Evolutionary conservation across 2,888 invertebrate species (phyloP).

Genomic region (Euplagia quadripunctaria): DNA sequence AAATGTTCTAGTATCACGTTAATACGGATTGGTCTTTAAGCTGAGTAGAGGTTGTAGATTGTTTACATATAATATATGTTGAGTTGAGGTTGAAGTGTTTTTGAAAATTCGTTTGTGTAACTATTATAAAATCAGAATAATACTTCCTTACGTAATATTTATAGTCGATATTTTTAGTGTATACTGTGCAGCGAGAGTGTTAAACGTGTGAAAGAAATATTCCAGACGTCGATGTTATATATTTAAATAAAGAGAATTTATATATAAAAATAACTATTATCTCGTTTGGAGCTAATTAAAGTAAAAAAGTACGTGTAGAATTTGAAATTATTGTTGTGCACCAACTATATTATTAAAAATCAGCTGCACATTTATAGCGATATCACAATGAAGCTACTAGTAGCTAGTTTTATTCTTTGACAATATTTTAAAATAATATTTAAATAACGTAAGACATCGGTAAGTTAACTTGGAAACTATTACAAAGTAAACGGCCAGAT

Average conservation of each 20-base stretch:
- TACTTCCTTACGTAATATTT: background rate
- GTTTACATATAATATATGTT: background rate
- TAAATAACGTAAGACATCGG: background rate
- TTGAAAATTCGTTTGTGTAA: background rate
- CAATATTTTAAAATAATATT: background rate
- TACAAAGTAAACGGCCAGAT: background rate
- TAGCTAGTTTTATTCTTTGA: too few species aligned
- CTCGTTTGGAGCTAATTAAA: background rate
- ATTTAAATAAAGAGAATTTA: background rate
- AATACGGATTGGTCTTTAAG: background rate
- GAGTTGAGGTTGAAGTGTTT: background rate
- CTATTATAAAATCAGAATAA: background rate
- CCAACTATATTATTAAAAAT: too few species aligned
- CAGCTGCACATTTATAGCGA: too few species aligned
- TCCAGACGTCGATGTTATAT: background rate
- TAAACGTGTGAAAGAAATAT: background rate
- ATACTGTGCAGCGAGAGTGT: background rate
- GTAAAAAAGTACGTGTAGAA: background rate
- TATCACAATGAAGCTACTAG: too few species aligned
- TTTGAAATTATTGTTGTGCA: background rate
- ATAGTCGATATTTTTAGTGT: too few species aligned
- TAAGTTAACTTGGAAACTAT: background rate
- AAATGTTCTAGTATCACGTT: background rate
- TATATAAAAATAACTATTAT: background rate
- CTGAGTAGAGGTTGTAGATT: background rate